phyloP scores from a whole-genome alignment of 2,113 vertebrate species.

The Sturnira hondurensis region DNA sequence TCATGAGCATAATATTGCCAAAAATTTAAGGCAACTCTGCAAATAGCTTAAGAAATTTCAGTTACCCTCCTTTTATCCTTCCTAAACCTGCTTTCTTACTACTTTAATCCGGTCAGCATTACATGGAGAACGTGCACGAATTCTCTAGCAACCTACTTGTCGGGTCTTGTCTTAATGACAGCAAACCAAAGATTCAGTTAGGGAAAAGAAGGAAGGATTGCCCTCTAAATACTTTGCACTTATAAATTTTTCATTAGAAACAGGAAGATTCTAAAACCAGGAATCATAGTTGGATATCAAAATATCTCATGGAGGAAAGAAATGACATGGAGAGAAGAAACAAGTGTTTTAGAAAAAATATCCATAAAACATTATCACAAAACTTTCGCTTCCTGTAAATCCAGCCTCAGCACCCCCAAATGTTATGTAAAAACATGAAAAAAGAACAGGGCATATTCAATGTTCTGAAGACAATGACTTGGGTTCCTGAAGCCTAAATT shows the following conservation, averaged over 20 bases:
- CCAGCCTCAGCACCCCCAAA: not conserved
- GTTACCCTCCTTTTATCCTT: not conserved
- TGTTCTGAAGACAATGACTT: not conserved
- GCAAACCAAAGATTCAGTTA: conserved; percentile 25
- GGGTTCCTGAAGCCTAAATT: not conserved
- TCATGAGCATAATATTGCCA: not conserved
- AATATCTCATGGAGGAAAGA: not conserved
- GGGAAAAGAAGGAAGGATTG: not conserved
- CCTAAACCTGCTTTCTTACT: not conserved
- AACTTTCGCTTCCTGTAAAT: not conserved
- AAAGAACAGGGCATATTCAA: not conserved
- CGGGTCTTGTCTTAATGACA: conserved; percentile 4
- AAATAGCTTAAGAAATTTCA: conserved; percentile 22
- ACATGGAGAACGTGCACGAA: not conserved
- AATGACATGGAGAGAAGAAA: not conserved
- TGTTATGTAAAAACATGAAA: not conserved
- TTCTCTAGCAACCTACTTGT: conserved; percentile 2
- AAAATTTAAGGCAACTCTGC: not conserved
- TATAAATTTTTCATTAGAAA: conserved; percentile 33
- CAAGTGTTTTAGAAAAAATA: not conserved
- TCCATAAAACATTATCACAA: not conserved
- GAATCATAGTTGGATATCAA: not conserved
- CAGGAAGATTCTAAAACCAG: not conserved
- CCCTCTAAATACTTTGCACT: conserved; percentile 16
- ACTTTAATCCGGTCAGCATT: not conserved